A percentile compares a stretch with the other conserved stretches of the same genome.
phyloP scores from a whole-genome alignment of 1,140 invertebrate species.

The Pachypsylla venusta region DNA sequence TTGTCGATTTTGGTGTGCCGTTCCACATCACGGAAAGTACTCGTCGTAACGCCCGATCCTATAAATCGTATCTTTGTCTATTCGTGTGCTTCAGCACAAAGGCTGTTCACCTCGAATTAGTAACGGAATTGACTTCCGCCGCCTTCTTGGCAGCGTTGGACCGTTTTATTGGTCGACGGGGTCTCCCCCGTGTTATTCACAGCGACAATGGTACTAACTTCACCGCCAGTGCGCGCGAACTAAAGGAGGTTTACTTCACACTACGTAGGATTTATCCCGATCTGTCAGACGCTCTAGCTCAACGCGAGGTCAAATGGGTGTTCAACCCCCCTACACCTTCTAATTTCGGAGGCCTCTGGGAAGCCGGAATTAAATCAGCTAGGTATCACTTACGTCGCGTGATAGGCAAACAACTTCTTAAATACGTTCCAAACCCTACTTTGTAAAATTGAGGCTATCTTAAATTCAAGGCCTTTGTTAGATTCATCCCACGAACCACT shows the following conservation, averaged over 20 bases:
- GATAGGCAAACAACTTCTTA: neutral
- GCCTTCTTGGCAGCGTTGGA: conserved; percentile 29
- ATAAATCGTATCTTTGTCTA: conserved; percentile 30
- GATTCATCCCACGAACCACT: neutral
- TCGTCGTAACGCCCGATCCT: too few species aligned
- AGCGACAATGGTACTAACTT: conserved; percentile 31
- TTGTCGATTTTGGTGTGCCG: too few species aligned
- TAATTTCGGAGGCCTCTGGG: neutral
- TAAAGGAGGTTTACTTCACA: neutral
- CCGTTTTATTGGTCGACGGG: conserved; percentile 30
- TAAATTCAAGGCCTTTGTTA: neutral
- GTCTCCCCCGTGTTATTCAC: conserved; percentile 24
- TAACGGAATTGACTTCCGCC: conserved; percentile 28
- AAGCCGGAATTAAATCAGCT: neutral
- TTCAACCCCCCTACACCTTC: neutral
- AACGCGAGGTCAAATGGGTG: neutral
- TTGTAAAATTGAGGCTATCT: neutral
- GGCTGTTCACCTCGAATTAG: conserved; percentile 33
- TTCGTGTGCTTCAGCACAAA: conserved; percentile 32
- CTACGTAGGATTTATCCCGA: neutral
- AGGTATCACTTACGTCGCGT: neutral
- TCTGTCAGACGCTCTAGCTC: neutral
- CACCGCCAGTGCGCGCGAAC: conserved; percentile 22
- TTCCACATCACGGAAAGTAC: too few species aligned
- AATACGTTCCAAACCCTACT: neutral